phyloP scores from a whole-genome alignment of 2,113 vertebrate species.

The Callipepla californica region DNA sequence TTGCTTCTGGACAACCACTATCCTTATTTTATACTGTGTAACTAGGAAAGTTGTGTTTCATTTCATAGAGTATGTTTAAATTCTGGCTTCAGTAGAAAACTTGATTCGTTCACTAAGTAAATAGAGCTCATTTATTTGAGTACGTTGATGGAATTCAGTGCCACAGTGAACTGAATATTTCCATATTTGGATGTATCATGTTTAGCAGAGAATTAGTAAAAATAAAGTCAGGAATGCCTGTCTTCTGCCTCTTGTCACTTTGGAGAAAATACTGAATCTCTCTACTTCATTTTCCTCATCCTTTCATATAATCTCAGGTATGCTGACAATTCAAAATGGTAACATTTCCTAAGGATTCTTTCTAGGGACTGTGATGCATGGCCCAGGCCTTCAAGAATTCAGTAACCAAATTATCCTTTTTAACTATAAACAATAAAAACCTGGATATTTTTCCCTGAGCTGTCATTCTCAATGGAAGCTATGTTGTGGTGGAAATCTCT shows the following conservation, averaged over 20 bases:
- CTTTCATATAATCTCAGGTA: background rate
- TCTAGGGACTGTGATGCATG: accelerated
- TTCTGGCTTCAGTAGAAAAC: background rate
- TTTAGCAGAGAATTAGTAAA: background rate
- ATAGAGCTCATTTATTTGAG: background rate
- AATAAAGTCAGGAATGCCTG: background rate
- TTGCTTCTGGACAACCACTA: background rate
- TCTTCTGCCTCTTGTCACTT: background rate
- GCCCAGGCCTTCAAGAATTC: background rate
- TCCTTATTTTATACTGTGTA: background rate
- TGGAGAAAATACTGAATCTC: background rate
- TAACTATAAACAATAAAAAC: background rate
- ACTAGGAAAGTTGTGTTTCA: background rate
- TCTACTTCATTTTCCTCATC: background rate
- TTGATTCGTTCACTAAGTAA: background rate
- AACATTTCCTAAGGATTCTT: background rate
- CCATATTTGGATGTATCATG: background rate
- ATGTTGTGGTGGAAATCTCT: background rate
- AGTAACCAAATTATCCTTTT: background rate
- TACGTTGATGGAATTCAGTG: background rate
- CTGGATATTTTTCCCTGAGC: background rate
- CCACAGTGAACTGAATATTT: background rate
- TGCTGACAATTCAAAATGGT: background rate
- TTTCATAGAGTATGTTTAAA: background rate
- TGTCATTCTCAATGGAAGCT: background rate